Percentiles rank a stretch among this genome's conserved stretches.
Evolutionary conservation across 2,113 vertebrate species (phyloP).

Genomic region (Oxyura jamaicensis): DNA sequence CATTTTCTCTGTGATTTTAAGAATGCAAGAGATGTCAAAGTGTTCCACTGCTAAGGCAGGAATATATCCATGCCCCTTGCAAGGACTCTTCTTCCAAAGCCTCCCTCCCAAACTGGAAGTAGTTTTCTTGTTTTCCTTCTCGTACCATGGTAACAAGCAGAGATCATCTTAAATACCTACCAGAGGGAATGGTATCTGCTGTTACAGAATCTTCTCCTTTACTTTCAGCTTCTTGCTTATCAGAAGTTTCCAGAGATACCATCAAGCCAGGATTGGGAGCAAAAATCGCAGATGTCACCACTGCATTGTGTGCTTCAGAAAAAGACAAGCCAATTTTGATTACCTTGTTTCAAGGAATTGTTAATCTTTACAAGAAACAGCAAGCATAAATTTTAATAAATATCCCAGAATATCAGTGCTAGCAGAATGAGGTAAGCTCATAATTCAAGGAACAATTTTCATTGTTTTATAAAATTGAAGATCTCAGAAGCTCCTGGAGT

Average conservation of each 20-base stretch:
- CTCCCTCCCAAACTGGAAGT: fast-evolving
- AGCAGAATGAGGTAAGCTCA: neutral
- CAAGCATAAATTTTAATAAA: neutral
- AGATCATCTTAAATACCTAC: constrained; percentile 70
- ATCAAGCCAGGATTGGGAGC: constrained; percentile 94
- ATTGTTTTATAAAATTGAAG: neutral
- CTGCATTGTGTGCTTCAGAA: constrained; percentile 92
- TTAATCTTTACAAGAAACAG: neutral
- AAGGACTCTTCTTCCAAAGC: neutral
- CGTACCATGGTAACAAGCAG: neutral
- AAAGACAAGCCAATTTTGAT: constrained; percentile 29
- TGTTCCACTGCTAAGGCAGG: neutral
- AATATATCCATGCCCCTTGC: neutral
- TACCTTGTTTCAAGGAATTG: constrained; percentile 5
- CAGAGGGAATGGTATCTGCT: constrained; percentile 88
- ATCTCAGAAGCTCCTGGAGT: neutral
- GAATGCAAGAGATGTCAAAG: neutral
- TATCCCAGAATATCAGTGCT: neutral
- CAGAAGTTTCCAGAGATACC: constrained; percentile 84
- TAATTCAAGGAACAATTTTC: neutral
- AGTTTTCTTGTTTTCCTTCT: neutral
- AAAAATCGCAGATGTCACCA: constrained; percentile 97
- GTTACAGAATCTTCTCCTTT: constrained; percentile 82
- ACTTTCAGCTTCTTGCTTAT: constrained; percentile 87
- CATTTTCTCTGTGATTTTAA: neutral